Conservation (phyloP, 1,140 invertebrate genomes). For the Mercenaria mercenaria region DNA sequence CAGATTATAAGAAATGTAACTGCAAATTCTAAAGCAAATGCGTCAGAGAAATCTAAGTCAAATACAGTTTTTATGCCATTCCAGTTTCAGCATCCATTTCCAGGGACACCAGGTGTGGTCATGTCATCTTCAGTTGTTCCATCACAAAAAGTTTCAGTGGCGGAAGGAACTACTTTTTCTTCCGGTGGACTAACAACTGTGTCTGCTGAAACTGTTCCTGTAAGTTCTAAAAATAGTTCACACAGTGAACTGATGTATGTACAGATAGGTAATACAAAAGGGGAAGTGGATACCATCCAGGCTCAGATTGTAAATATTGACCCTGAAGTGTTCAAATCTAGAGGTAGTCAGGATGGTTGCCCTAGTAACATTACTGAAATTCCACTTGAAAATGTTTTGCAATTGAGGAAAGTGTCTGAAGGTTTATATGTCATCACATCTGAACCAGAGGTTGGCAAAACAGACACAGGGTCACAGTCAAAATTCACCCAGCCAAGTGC, state of each 20-base stretch:
- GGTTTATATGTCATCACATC: conserved; percentile 27
- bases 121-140: not conserved
- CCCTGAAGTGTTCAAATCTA: conserved; percentile 45
- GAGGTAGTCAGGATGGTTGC: not conserved
- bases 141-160: not conserved
- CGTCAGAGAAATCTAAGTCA: not conserved
- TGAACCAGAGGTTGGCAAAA: not conserved
- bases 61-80: conserved; percentile 73
- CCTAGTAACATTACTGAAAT: not conserved
- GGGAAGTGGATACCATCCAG: conserved; percentile 34
- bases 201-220: not conserved
- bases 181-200: not conserved
- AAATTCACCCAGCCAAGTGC: not conserved
- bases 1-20: conserved; percentile 42
- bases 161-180: not conserved
- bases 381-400: conserved; percentile 20
- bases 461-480: not conserved
- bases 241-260: conserved; percentile 10
- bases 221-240: not conserved
- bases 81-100: conserved; percentile 82
- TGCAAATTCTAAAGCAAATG: not conserved
- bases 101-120: conserved; percentile 11
- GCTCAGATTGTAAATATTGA: conserved; percentile 60
- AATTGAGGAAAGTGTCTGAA: conserved; percentile 28
- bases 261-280: conserved; percentile 20